A percentile compares a stretch with the other conserved stretches of the same genome.
Evolutionary conservation across 2,797 vertebrate genomes (phyloP).

Genomic region (Chelmon rostratus): DNA sequence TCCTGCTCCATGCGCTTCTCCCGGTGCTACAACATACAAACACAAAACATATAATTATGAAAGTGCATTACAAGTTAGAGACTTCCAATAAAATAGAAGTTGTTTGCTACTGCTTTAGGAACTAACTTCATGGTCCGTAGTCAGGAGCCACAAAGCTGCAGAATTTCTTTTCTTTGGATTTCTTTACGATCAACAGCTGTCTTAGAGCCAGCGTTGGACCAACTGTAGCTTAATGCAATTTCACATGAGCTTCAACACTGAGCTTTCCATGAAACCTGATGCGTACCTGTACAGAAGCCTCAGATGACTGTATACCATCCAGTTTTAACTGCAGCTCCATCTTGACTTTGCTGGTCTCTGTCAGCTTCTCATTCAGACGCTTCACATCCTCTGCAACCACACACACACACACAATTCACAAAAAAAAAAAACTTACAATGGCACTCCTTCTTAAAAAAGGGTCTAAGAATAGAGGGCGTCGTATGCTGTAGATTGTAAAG

Average conservation of each 20-base stretch:
- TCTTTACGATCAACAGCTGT: neutral
- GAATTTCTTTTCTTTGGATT: neutral
- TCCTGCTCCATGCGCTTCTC: conserved; percentile 96
- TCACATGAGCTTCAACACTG: neutral
- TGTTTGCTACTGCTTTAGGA: neutral
- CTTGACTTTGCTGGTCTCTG: conserved; percentile 90
- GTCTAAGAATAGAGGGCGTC: neutral
- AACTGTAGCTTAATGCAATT: neutral
- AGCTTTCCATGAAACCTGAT: neutral
- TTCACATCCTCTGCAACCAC: conserved; percentile 90
- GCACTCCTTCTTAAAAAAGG: neutral
- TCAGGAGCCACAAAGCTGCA: neutral
- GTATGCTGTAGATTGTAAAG: neutral
- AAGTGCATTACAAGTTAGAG: neutral
- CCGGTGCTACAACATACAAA: conserved; percentile 84
- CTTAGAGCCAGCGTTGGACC: neutral
- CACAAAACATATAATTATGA: neutral
- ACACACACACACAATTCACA: neutral
- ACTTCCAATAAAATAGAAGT: neutral
- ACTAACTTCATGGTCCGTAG: too few species aligned
- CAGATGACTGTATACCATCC: conserved; percentile 93
- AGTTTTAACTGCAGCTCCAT: conserved; percentile 93
- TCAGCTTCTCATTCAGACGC: conserved; percentile 91
- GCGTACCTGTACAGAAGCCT: conserved; percentile 91
- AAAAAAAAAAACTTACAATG: neutral